A percentile compares a stretch with the other conserved stretches of the same genome.
These are phyloP conservation scores for Pterostichus niger DNA, from an alignment of 2,888 invertebrate species.

Conservation along the genomic window DNA sequence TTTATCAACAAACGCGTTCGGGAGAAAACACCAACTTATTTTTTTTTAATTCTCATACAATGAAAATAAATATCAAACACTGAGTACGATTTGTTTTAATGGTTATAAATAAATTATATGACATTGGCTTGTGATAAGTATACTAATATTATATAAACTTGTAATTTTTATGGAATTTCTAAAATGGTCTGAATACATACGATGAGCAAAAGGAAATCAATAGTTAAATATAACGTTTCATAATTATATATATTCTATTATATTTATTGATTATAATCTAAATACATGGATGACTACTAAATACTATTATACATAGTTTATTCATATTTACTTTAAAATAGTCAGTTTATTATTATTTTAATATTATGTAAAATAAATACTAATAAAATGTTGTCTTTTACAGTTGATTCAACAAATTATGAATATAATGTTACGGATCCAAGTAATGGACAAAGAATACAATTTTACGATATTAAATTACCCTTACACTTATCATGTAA, in stretches of 20 bases:
- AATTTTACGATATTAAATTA: constrained; percentile 53
- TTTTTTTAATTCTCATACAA: too few species aligned
- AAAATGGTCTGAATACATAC: constrained; percentile 37
- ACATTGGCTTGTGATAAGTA: not conserved
- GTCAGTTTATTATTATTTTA: too few species aligned
- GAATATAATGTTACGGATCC: constrained; percentile 44
- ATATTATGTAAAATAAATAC: too few species aligned
- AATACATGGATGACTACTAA: not conserved
- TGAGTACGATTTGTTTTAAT: not conserved
- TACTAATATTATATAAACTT: not conserved
- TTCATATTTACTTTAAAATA: too few species aligned
- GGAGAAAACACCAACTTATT: constrained; percentile 5
- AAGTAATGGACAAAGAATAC: constrained; percentile 38
- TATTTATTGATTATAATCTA: constrained; percentile 34
- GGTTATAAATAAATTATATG: not conserved
- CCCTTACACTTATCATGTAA: constrained; percentile 56
- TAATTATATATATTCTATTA: constrained; percentile 21
- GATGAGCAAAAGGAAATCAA: constrained; percentile 18
- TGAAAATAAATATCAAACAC: constrained; percentile 2
- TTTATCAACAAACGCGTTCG: not conserved
- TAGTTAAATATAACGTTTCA: constrained; percentile 44
- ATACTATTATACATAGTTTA: too few species aligned
- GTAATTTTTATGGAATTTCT: not conserved
- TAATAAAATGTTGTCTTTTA: constrained; percentile 12
- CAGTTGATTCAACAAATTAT: constrained; percentile 61